Percentiles rank a stretch among this genome's conserved stretches.
Conservation (phyloP, 2,888 invertebrate species). For the Erebia ligea region DNA sequence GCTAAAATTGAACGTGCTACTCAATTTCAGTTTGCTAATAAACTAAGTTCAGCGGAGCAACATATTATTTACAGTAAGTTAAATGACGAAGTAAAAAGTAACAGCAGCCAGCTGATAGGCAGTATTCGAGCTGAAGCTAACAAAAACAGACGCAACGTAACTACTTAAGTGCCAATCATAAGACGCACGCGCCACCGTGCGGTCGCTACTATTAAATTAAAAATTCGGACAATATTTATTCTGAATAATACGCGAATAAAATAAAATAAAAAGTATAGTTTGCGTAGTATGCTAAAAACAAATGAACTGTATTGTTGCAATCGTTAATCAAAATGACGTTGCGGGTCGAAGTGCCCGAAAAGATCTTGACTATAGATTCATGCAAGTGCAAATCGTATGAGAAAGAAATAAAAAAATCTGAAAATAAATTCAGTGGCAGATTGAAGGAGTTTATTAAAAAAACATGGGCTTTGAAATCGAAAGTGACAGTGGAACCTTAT, state of each 20-base stretch:
- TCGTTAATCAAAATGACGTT: conserved; percentile 71
- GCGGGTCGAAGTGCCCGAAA: conserved; percentile 78
- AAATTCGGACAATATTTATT: background rate
- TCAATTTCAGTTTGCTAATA: conserved; percentile 52
- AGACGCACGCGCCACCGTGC: conserved; percentile 60
- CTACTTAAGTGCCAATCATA: conserved; percentile 47
- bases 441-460: conserved; percentile 69
- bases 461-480: conserved; percentile 69
- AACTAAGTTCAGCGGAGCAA: conserved; percentile 55
- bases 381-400: conserved; percentile 68
- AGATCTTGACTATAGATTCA: conserved; percentile 67
- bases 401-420: conserved; percentile 60
- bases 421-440: conserved; percentile 64
- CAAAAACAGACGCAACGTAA: conserved; percentile 59
- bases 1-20: conserved; percentile 37
- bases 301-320: conserved; percentile 43
- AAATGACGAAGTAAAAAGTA: conserved; percentile 77
- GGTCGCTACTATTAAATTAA: conserved; percentile 41
- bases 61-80: conserved; percentile 66
- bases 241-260: background rate
- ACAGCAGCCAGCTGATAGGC: conserved; percentile 69
- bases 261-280: conserved; percentile 39
- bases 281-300: conserved; percentile 41
- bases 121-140: conserved; percentile 63
- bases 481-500: conserved; percentile 87